Evolutionary conservation across 2,113 vertebrate genomes (phyloP), one percentile per base, ranked within the genome.

Genomic region (Syrmaticus mikado): DNA sequence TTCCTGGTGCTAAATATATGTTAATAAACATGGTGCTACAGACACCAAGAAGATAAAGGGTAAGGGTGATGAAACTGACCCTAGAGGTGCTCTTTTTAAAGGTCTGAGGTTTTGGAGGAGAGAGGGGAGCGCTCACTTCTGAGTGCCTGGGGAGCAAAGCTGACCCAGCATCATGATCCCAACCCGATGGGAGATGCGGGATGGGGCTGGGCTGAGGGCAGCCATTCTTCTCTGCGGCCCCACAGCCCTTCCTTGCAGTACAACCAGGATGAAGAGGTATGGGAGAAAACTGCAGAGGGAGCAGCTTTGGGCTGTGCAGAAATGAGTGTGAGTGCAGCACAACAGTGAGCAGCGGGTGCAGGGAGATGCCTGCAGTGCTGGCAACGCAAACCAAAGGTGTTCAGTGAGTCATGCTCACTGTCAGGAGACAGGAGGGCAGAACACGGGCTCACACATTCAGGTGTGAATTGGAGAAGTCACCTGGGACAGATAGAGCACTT

Each of bases 231-330:
- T 30, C 48, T 14, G 14, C 0, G 0, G 12, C 27, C 70, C 36
- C 17, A 27, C 38, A 24, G 5, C 14, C 14, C 4, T 7, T 7
- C 27, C 11, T 2, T 30, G 14, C 5, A 3, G 8, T 50, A 20
- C 1, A 0, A 13, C 32, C 57, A n/a, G 57, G 57, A 1, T 1
- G 30, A 45, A 1, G 10, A 40, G 22, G 27, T 18, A 12, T 0
- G 2, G 57, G 61, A 40, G 64, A 43, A 58, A 12, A 41, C 30
- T 27, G 10, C 19, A 30, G 57, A n/a, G 38, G 67, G 25, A 45
- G 62, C 1, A 1, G 80, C 13, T n/a, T 5, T 0, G 2, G 81
- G 32, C 57, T 36, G 58, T 25, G 58, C 58, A 36, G 34, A 36
- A 43, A 22, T 3, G 55, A 34, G 41, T 10, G 61, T 74, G 45